phyloP scores from a whole-genome alignment of 2,797 vertebrate genomes.

The Geotrypetes seraphini region DNA sequence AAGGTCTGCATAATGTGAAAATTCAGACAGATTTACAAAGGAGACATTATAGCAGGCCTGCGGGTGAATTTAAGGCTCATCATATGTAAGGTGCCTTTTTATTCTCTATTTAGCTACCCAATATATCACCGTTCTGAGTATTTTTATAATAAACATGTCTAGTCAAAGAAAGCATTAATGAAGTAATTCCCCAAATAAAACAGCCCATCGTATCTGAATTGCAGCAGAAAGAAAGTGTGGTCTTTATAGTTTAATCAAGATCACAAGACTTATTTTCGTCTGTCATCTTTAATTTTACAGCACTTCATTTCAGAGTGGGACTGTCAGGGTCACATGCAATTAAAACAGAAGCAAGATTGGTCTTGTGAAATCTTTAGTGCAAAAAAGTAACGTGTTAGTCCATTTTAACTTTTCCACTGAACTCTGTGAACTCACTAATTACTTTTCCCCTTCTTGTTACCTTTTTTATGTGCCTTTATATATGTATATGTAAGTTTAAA shows the following conservation, averaged over 20 bases:
- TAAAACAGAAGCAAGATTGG: constrained; percentile 76
- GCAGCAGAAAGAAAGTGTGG: constrained; percentile 66
- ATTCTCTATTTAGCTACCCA: constrained; percentile 53
- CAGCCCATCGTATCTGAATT: constrained; percentile 75
- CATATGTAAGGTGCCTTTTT: constrained; percentile 45
- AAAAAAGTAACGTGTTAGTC: constrained; percentile 75
- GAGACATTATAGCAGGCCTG: constrained; percentile 23
- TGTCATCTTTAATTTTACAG: constrained; percentile 77
- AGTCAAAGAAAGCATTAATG: constrained; percentile 88
- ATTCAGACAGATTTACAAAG: constrained; percentile 17
- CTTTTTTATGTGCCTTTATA: constrained; percentile 59
- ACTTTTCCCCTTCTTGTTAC: constrained; percentile 71
- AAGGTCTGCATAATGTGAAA: constrained; percentile 1
- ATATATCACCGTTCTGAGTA: constrained; percentile 57
- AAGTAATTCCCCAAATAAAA: constrained; percentile 82
- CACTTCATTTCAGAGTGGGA: constrained; percentile 72
- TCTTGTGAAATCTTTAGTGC: constrained; percentile 77
- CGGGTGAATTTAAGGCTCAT: constrained; percentile 41
- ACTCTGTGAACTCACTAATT: constrained; percentile 76
- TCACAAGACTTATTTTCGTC: constrained; percentile 76
- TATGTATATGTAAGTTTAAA: constrained; percentile 61
- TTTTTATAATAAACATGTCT: constrained; percentile 82
- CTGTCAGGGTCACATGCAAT: constrained; percentile 76
- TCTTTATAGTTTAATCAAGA: constrained; percentile 80
- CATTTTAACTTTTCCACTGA: constrained; percentile 74